Base-by-base conservation (phyloP, 2,888 invertebrate species). In the Scaptomyza polygonia region DNA sequence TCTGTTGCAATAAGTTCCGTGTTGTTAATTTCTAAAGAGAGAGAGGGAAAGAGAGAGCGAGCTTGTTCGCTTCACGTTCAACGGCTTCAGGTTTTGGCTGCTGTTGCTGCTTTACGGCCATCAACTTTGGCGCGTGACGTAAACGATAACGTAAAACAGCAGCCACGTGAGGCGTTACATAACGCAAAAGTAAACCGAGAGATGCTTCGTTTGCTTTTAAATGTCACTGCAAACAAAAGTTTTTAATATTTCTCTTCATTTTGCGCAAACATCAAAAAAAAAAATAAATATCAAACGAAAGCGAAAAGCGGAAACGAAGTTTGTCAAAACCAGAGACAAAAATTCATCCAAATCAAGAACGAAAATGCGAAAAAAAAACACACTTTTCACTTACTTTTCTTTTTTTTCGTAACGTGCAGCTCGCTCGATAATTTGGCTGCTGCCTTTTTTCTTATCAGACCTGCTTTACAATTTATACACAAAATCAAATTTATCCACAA, bases 401-500 rank as follows among this genome's bases (percentile, higher is more conserved):
- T 49, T 1, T 49, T 49, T 36, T 49, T 49, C 30, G 48, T 57
- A 12, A 4, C 34, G 47, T 54, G 39, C 14, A 36, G 43, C 42
- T 74, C 72, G 63, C 63, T 62, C 52, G 77, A 59, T 25, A 67
- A 40, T 53, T 67, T 77, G 45, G 62, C 86, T 30, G 71, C 87
- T 8, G 77, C 69, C 64, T 90, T 90, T 89, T 92, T 92, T 88
- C 91, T 89, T 89, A 92, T 89, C 62, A 92, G 91, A 88, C 91
- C 92, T 91, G 88, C 16, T 45, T 14, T 62, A 62, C 18, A 11
- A 5, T n/a, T 25, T 44, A 34, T 45, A 25, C 27, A 49, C 12
- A 12, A 5, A 30, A 44, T 30, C 47, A 27, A n/a, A 51, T n/a
- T 56, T 44, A 36, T 74, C 67, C 72, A 58, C 18, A 58, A 29